A percentile compares a stretch with the other conserved stretches of the same genome.
These are phyloP conservation scores for Heterodera schachtii DNA, from an alignment of 1,140 invertebrate genomes.

Conservation along the genomic window DNA sequence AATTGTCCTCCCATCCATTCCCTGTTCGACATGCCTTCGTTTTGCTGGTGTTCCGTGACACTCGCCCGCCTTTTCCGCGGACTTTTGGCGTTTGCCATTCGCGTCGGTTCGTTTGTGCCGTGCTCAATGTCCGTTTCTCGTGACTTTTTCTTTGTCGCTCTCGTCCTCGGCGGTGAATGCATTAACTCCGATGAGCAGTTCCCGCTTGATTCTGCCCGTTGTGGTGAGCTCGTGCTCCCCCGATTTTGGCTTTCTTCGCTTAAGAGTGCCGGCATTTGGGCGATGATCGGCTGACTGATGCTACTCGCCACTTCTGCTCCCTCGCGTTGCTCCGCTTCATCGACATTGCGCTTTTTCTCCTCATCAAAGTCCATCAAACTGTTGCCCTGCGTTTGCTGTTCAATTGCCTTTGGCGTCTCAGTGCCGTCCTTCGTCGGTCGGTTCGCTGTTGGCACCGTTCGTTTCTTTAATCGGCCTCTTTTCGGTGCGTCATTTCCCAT, in stretches of 20 bases:
- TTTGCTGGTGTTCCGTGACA: neutral
- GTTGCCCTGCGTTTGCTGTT: neutral
- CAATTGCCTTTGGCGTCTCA: neutral
- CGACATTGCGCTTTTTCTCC: neutral
- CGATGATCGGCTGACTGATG: neutral
- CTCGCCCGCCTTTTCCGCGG: neutral
- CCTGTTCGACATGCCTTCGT: neutral
- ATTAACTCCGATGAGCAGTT: neutral
- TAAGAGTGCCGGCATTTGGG: neutral
- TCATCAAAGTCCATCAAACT: neutral
- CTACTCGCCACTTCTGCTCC: neutral
- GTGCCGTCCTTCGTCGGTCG: neutral
- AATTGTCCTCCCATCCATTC: neutral
- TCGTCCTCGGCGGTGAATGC: constrained; percentile 5
- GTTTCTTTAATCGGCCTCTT: neutral
- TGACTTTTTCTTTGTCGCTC: neutral
- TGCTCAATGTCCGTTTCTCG: neutral
- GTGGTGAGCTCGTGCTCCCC: neutral
- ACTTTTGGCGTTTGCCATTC: neutral
- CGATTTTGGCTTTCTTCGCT: neutral
- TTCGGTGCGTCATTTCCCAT: neutral
- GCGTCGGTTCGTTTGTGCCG: neutral
- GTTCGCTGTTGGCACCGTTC: neutral
- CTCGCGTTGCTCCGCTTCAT: neutral
- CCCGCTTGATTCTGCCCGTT: neutral